Conservation (phyloP, 2,797 vertebrate species). For the Odontamblyopus rebecca region DNA sequence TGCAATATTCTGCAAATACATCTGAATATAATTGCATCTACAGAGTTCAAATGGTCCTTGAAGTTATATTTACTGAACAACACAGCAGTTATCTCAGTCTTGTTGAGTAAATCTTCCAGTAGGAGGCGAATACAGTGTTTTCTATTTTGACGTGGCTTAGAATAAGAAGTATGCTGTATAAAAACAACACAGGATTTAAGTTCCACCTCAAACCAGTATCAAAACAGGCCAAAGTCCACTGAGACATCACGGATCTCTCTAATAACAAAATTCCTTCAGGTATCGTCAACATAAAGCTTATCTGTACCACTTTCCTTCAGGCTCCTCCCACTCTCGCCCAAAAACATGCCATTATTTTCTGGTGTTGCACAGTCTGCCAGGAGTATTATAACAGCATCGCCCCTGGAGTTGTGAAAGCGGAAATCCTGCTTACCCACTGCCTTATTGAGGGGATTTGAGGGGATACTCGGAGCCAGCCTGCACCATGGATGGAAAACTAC, state of each 20-base stretch:
- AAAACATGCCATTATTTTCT: constrained; percentile 48
- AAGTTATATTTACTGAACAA: neutral
- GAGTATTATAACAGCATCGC: constrained; percentile 73
- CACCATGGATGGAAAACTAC: constrained; percentile 58
- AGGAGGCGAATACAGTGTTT: neutral
- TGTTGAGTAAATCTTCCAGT: neutral
- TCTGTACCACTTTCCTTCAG: constrained; percentile 22
- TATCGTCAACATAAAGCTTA: constrained; percentile 23
- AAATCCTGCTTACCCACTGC: constrained; percentile 81
- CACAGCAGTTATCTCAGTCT: neutral
- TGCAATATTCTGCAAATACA: no score
- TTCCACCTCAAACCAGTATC: constrained; percentile 53
- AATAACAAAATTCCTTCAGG: constrained; percentile 34
- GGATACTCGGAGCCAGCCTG: constrained; percentile 44
- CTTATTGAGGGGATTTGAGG: constrained; percentile 68
- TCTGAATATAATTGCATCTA: no score
- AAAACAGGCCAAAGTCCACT: constrained; percentile 43
- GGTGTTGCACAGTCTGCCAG: constrained; percentile 71
- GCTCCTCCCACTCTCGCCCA: constrained; percentile 5
- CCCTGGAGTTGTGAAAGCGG: constrained; percentile 72
- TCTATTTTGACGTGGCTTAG: constrained; percentile 24
- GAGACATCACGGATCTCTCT: constrained; percentile 41
- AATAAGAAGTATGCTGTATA: constrained; percentile 36
- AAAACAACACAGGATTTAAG: constrained; percentile 65
- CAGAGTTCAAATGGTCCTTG: neutral